Evolutionary conservation across 2,797 vertebrate genomes (phyloP), one percentile per base, ranked within the genome.

Genomic region (Coilia nasus): DNA sequence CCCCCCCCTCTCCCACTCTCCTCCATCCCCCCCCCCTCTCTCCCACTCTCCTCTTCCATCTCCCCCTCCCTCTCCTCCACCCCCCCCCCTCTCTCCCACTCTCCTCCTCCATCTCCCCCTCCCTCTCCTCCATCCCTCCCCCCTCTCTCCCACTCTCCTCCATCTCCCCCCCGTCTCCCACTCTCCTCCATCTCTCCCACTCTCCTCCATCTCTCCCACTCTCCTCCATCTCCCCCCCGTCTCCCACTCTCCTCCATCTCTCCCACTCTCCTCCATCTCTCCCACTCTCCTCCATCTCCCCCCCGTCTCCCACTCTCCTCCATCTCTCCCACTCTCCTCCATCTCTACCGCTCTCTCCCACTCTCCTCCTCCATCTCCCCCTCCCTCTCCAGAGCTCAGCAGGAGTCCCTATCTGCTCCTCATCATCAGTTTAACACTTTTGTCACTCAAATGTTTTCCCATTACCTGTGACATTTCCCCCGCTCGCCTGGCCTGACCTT

Each of bases 381-480:
- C 47, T 54, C 46, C 81, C 47, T 67, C 50, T 17, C 81, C 47
- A 17, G 41, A 81, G 71, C 71, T 31, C 71, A n/a, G 71, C 71
- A 78, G 71, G 71, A 19, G 71, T 44, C 31, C 71, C 35, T 78
- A 78, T 78, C 71, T 44, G 71, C 75, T 81, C 41, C 64, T 47
- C 78, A 56, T 81, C 46, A 60, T 81, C 75, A 83, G 54, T 83
- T 86, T 83, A 83, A 75, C 57, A 54, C 41, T 81, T 86, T 81
- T 78, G 71, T 78, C 71, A 78, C 71, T 81, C 25, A 60, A 81
- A 75, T n/a, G 81, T 86, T 85, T 88, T 83, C 50, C 56, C 83
- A 86, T 90, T 87, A 87, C 81, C 50, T 59, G 41, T 86, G 85
- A 78, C 84, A 84, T 84, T 80, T 86, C 21, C 81, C 46, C 82